Conservation (phyloP, 2,888 invertebrate species). For the Corythucha ciliata region DNA sequence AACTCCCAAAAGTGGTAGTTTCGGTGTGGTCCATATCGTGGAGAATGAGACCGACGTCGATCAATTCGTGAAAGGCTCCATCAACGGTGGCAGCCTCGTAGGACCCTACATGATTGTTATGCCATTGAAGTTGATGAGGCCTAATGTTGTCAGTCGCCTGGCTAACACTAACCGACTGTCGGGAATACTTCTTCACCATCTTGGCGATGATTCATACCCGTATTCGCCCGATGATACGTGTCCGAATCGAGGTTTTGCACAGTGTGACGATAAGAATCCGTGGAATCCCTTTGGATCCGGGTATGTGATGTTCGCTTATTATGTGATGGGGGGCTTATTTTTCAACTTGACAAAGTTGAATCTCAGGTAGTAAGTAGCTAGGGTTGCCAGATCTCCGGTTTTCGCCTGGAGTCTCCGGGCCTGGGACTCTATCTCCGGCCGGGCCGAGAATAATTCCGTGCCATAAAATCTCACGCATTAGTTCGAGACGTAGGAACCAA, state of each 20-base stretch:
- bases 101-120: conserved; percentile 72
- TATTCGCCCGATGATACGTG: conserved; percentile 62
- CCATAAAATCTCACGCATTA: too few species aligned
- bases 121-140: conserved; percentile 52
- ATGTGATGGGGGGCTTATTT: too few species aligned
- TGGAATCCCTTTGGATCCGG: conserved; percentile 68
- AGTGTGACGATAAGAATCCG: conserved; percentile 45
- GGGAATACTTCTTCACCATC: conserved; percentile 29
- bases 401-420: too few species aligned
- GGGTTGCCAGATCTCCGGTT: too few species aligned
- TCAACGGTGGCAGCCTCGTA: too few species aligned
- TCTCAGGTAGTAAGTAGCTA: too few species aligned
- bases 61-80: conserved; percentile 61
- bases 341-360: too few species aligned
- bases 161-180: conserved; percentile 34
- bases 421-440: too few species aligned
- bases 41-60: conserved; percentile 54
- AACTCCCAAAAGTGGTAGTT: conserved; percentile 66
- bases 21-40: conserved; percentile 73
- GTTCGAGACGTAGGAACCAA: too few species aligned
- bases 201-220: conserved; percentile 27
- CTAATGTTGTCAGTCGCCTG: conserved; percentile 11
- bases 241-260: conserved; percentile 57
- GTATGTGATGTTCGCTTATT: too few species aligned
- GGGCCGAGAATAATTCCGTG: too few species aligned